These are phyloP conservation scores for Rhinophrynus dorsalis DNA, from an alignment of 2,797 vertebrate species.

Conservation along the genomic window DNA sequence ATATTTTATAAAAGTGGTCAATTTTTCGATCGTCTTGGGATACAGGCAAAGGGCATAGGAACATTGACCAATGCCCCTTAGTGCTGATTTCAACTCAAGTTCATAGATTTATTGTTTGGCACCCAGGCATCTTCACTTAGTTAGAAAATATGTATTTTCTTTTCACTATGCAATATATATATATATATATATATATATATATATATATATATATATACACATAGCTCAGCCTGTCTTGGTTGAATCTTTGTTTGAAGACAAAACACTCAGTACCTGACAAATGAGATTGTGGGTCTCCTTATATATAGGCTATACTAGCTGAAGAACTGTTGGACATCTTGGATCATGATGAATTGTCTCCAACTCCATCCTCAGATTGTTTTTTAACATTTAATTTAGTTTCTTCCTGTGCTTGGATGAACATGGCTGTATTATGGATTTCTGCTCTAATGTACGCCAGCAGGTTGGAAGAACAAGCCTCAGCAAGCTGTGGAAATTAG, in stretches of 20 bases:
- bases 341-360: constrained; percentile 98
- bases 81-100: no score
- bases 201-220: no score
- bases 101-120: no score
- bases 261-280: constrained; percentile 72
- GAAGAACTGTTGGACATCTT: constrained; percentile 76
- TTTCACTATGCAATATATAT: no score
- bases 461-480: constrained; percentile 86
- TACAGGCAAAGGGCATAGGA: no score
- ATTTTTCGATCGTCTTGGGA: no score
- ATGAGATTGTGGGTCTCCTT: constrained; percentile 73
- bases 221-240: constrained; percentile 78
- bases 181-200: no score
- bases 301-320: constrained; percentile 74
- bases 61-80: no score
- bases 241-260: constrained; percentile 73
- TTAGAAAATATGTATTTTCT: no score
- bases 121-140: no score
- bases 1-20: no score
- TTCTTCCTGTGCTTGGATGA: constrained; percentile 99
- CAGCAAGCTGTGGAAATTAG: constrained; percentile 94
- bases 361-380: constrained; percentile 93
- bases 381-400: constrained; percentile 99
- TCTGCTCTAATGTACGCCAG: constrained; percentile 97
- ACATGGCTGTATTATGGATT: constrained; percentile 97